Conservation (phyloP, 2,888 invertebrate genomes). For the Epinotia bilunana region DNA sequence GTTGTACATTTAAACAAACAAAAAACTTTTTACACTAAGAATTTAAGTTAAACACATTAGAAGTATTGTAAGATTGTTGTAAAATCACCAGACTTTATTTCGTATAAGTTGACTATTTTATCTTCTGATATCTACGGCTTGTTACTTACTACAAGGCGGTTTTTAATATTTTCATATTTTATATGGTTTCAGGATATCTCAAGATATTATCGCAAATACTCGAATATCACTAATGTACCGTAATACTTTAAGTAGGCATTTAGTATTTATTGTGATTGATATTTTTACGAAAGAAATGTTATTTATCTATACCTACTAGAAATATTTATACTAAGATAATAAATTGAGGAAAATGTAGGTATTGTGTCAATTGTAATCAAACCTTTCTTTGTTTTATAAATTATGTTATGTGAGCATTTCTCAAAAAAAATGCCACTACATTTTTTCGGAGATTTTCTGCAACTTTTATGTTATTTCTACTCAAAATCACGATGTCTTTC, state of each 20-base stretch:
- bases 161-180: constrained; percentile 4
- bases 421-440: too few relatives aligned
- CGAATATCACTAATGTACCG: not conserved
- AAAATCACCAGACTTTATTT: not conserved
- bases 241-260: constrained; percentile 34
- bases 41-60: too few relatives aligned
- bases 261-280: constrained; percentile 35
- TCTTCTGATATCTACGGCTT: constrained; percentile 18
- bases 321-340: constrained; percentile 9
- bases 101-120: not conserved
- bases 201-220: not conserved
- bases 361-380: not conserved
- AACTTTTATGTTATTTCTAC: too few relatives aligned
- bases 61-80: too few relatives aligned
- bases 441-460: too few relatives aligned
- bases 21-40: too few relatives aligned
- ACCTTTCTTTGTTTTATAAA: not conserved
- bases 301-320: not conserved
- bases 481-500: too few relatives aligned
- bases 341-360: not conserved
- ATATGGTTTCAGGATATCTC: not conserved
- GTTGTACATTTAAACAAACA: not conserved
- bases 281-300: not conserved
- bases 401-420: too few relatives aligned
- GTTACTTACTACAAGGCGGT: constrained; percentile 37